Percentiles rank a stretch among this genome's conserved stretches.
Conservation (phyloP, 1,140 invertebrate species). For the Mya arenaria region DNA sequence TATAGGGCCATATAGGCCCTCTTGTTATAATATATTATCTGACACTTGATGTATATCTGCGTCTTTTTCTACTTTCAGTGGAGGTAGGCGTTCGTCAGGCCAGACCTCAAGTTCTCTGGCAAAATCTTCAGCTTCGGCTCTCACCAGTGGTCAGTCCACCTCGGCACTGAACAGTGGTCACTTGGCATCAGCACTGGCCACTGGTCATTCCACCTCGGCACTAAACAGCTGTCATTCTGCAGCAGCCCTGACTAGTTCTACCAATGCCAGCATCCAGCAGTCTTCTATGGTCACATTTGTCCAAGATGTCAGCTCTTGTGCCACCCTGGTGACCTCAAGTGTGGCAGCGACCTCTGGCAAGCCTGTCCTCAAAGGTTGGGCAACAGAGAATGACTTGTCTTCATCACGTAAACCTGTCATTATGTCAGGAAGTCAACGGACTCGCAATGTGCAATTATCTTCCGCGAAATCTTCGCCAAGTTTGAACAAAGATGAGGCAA, state of each 20-base stretch:
- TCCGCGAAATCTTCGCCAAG: slow-evolving; percentile 69
- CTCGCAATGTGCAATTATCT: slow-evolving; percentile 58
- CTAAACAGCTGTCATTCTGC: too few species aligned
- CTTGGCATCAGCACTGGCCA: too few species aligned
- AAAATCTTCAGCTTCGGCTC: background rate
- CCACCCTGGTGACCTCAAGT: background rate
- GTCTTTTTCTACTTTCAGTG: slow-evolving; percentile 47
- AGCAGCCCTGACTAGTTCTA: background rate
- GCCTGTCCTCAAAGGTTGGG: slow-evolving; percentile 53
- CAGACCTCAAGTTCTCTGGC: slow-evolving; percentile 9
- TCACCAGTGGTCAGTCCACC: too few species aligned
- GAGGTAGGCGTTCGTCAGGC: slow-evolving; percentile 30
- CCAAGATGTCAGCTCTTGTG: background rate
- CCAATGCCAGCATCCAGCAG: background rate
- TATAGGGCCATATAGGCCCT: too few species aligned
- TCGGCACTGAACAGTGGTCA: too few species aligned
- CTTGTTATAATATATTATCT: too few species aligned
- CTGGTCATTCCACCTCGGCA: too few species aligned
- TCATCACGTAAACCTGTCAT: slow-evolving; percentile 46
- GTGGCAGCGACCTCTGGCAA: background rate
- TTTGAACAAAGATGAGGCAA: slow-evolving; percentile 53
- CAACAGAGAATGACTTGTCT: slow-evolving; percentile 55
- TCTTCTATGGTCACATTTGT: background rate
- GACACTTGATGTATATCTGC: too few species aligned
- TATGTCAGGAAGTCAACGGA: slow-evolving; percentile 40